Base-by-base conservation (phyloP, 2,113 vertebrate species). In the Atrichornis clamosus region DNA sequence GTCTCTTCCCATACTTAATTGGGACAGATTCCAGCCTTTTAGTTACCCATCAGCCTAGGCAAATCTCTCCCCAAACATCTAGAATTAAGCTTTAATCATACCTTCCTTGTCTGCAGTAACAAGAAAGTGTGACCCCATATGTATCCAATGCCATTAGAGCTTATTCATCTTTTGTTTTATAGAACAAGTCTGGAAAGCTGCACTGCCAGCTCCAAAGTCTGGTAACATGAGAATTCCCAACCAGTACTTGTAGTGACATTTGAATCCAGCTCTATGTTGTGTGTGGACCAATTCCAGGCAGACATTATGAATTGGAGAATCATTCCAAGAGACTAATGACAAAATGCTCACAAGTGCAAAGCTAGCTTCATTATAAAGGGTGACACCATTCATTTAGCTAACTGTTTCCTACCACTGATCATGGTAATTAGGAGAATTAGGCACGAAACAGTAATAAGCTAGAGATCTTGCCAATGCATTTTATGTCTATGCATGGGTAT, bases 341-440 rank as follows among this genome's bases (percentile, higher is more conserved):
- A 85, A 87, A 88, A 76, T 88, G 15, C 82, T 90, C 35, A 63
- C 4, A 53, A 89, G 37, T 69, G 28, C 15, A 91, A 47, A 80
- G 13, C 27, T 80, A 84, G 21, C 22, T 79, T 85, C 24, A 8
- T 88, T 83, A 79, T 19, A 65, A 84, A 67, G 33, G 84, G 28
- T 27, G 37, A 70, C 49, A 79, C 14, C 37, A 60, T 79, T 91
- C 60, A 75, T 89, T 89, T 84, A 49, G 56, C 68, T 85, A 92
- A 84, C 56, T 67, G 56, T 81, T 94, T 91, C 69, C 69, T 84
- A 39, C 64, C 77, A 75, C 81, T 87, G 82, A 87, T 73, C 58
- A 52, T 75, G 74, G 75, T 87, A 84, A 92, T 95, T 95, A 91
- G 65, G 44, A 89, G 56, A 97, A 95, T 95, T 87, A 93, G 53